phyloP scores from a whole-genome alignment of 2,888 invertebrate genomes.

The Dryomyza anilis region DNA sequence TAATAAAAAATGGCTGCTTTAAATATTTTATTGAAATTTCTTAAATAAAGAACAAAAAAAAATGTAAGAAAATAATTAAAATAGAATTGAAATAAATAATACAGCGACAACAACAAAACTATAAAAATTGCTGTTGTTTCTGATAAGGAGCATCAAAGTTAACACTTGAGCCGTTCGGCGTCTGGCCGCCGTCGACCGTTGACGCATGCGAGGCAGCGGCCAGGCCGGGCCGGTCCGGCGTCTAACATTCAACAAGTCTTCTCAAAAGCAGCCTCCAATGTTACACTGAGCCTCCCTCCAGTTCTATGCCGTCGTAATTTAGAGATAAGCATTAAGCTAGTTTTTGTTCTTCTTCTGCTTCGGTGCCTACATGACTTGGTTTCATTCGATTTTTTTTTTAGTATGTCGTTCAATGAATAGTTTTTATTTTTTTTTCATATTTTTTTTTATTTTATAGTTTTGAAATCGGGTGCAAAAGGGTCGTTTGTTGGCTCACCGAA shows the following conservation, averaged over 20 bases:
- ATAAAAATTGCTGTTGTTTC: background rate
- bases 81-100: constrained; percentile 15
- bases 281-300: background rate
- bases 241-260: constrained; percentile 27
- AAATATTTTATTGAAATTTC: constrained; percentile 30
- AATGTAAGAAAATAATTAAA: constrained; percentile 24
- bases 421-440: background rate
- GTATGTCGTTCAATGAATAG: background rate
- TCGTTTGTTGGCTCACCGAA: constrained; percentile 12
- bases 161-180: constrained; percentile 20
- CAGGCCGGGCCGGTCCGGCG: constrained; percentile 6
- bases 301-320: background rate
- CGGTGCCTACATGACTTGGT: background rate
- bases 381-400: background rate
- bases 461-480: constrained; percentile 4
- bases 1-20: constrained; percentile 37
- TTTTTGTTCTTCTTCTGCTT: background rate
- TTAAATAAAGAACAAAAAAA: constrained; percentile 19
- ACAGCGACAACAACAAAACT: background rate
- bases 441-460: background rate
- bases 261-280: constrained; percentile 33
- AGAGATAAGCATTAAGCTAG: constrained; percentile 7
- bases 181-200: background rate
- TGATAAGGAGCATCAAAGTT: constrained; percentile 29
- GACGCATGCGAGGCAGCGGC: background rate